Conservation (phyloP, 2,797 vertebrate genomes). For the Tauraco hartlaubi region DNA sequence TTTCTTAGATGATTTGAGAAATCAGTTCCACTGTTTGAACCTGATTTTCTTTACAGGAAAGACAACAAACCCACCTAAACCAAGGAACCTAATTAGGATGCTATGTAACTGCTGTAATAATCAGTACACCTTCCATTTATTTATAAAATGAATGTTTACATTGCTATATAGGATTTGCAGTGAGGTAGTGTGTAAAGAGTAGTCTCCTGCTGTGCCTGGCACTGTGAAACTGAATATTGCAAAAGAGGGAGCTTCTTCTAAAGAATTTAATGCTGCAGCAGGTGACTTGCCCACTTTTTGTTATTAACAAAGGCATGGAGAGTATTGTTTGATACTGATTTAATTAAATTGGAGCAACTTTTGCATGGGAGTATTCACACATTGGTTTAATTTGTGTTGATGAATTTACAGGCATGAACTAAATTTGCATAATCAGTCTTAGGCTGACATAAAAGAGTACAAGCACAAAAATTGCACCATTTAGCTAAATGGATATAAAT, state of each 20-base stretch:
- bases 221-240: neutral
- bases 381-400: conserved; percentile 37
- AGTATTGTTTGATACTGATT: conserved; percentile 2
- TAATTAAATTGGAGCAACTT: conserved; percentile 25
- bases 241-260: neutral
- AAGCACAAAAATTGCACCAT: neutral
- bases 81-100: neutral
- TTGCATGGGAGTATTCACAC: neutral
- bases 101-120: neutral
- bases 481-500: conserved; percentile 54
- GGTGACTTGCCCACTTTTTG: neutral
- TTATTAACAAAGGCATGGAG: neutral
- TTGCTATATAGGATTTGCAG: neutral
- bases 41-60: conserved; percentile 14
- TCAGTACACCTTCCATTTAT: neutral
- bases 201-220: neutral
- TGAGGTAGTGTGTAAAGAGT: neutral
- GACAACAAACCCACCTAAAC: neutral
- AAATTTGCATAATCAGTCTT: conserved; percentile 54
- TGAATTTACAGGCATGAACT: conserved; percentile 67
- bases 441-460: neutral
- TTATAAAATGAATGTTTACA: neutral
- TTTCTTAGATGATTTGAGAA: conserved; percentile 28
- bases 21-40: neutral
- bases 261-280: neutral